These are phyloP conservation scores for Fragum fragum DNA, from an alignment of 2,888 invertebrate species.

Conservation along the genomic window DNA sequence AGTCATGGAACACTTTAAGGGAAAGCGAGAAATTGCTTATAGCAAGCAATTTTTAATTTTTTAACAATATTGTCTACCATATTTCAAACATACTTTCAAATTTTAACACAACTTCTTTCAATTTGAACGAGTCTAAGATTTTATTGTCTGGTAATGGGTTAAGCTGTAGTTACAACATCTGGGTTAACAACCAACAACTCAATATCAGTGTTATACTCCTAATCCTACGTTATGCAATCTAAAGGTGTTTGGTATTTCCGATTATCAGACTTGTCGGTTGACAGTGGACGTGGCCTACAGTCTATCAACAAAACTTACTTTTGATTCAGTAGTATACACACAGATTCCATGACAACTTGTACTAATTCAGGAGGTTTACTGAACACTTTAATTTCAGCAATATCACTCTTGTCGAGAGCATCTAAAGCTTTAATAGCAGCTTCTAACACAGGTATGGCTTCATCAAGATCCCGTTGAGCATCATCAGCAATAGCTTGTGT, in stretches of 20 bases:
- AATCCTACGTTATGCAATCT: too few relatives aligned
- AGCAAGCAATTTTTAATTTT: constrained; percentile 3
- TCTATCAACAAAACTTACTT: too few relatives aligned
- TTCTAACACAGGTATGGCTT: constrained; percentile 95
- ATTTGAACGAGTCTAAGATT: background rate
- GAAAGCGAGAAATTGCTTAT: constrained; percentile 21
- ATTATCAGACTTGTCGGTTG: too few relatives aligned
- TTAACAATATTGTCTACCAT: background rate
- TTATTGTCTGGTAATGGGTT: background rate
- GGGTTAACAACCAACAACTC: too few relatives aligned
- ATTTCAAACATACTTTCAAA: background rate
- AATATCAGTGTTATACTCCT: too few relatives aligned
- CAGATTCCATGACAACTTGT: constrained; percentile 95
- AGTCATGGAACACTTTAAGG: too few relatives aligned
- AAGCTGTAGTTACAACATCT: too few relatives aligned
- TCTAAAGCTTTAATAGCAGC: constrained; percentile 94
- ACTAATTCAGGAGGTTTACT: constrained; percentile 95
- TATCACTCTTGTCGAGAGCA: constrained; percentile 95
- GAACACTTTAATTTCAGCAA: constrained; percentile 95
- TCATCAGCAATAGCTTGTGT: constrained; percentile 95
- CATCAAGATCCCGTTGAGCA: constrained; percentile 93
- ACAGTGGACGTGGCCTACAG: too few relatives aligned
- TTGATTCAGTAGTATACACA: constrained; percentile 93
- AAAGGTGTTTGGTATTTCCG: too few relatives aligned
- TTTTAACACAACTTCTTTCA: background rate